Evolutionary conservation across 2,888 invertebrate genomes (phyloP).

Genomic region (Temnothorax unifasciatus): DNA sequence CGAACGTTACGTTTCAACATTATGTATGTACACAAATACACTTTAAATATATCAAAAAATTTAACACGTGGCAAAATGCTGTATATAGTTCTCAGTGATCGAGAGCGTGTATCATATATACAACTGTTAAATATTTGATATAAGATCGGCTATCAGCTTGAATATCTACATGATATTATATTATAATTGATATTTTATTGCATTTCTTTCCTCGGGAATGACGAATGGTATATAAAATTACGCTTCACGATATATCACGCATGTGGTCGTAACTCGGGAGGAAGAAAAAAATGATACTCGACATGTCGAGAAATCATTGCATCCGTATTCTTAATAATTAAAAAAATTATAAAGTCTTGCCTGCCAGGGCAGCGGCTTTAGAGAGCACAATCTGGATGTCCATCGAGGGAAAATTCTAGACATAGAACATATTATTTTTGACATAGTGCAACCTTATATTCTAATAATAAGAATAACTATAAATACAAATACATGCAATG

Average conservation of each 20-base stretch:
- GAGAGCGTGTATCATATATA: background rate
- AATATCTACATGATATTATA: conserved; percentile 25
- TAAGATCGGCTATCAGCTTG: conserved; percentile 15
- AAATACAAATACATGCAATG: conserved; percentile 2
- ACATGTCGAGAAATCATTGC: background rate
- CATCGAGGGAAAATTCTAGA: conserved; percentile 93
- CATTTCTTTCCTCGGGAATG: background rate
- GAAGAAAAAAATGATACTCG: conserved; percentile 19
- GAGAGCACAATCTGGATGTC: conserved; percentile 94
- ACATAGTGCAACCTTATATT: background rate
- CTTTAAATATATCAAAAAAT: conserved; percentile 39
- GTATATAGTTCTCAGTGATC: conserved; percentile 10
- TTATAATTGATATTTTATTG: conserved; percentile 40
- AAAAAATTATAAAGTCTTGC: conserved; percentile 80
- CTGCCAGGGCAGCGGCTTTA: conserved; percentile 91
- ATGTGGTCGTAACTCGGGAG: background rate
- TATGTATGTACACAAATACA: conserved; percentile 35
- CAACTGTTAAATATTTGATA: conserved; percentile 21
- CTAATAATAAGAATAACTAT: background rate
- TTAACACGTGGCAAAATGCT: conserved; percentile 35
- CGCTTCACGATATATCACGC: background rate
- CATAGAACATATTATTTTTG: conserved; percentile 42
- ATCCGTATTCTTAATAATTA: background rate
- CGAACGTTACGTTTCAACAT: conserved; percentile 15
- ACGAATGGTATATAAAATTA: conserved; percentile 15